A percentile compares a stretch with the other conserved stretches of the same genome.
phyloP scores from a whole-genome alignment of 2,888 invertebrate genomes.

The Steinernema carpocapsae region DNA sequence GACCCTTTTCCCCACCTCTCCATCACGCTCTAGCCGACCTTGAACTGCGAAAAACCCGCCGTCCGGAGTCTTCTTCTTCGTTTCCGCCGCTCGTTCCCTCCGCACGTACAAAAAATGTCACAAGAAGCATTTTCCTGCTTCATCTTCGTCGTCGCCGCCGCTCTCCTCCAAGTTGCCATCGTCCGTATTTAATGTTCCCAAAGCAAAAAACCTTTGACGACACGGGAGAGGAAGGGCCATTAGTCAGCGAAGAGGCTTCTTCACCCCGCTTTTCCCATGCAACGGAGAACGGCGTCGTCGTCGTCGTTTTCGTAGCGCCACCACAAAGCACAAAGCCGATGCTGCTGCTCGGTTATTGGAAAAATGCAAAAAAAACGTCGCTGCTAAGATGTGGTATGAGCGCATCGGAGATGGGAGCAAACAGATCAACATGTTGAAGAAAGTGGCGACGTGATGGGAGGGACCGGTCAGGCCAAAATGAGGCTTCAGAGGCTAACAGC shows the following conservation, averaged over 20 bases:
- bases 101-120: background rate
- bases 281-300: background rate
- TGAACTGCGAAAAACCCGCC: background rate
- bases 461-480: too few relatives aligned
- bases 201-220: constrained; percentile 15
- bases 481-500: too few relatives aligned
- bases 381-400: too few relatives aligned
- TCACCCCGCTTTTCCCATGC: constrained; percentile 8
- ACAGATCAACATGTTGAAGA: too few relatives aligned
- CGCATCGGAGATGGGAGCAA: too few relatives aligned
- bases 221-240: background rate
- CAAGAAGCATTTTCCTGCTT: background rate
- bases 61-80: too few relatives aligned
- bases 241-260: background rate
- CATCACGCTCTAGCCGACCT: background rate
- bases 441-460: too few relatives aligned
- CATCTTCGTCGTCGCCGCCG: constrained; percentile 2
- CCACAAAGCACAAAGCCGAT: too few relatives aligned
- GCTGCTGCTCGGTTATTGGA: too few relatives aligned
- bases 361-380: too few relatives aligned
- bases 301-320: background rate
- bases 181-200: constrained; percentile 22
- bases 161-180: background rate
- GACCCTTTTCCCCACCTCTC: too few relatives aligned
- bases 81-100: background rate